Base-by-base conservation (phyloP, 2,797 vertebrate species). In the Huso huso region DNA sequence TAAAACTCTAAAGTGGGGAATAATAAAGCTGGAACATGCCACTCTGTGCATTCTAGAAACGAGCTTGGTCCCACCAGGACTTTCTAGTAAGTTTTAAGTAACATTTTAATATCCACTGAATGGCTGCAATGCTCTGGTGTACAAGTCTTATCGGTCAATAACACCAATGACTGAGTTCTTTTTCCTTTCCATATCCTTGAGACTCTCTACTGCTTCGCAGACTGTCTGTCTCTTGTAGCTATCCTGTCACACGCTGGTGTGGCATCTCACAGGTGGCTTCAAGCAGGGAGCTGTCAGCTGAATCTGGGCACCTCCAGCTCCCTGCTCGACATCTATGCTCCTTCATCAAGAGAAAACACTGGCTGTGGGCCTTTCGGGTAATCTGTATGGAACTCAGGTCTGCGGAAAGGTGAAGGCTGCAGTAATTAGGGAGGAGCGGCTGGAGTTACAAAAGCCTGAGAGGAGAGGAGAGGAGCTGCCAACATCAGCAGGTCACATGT, bases 281-380 rank as follows among this genome's bases (percentile, higher is more conserved):
- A 64, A 51, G 62, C 37, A 52, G 48, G 63, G 52, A 64, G 67
- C 52, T 49, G 48, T 59, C 53, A 59, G 62, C 59, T 64, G n/a
- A 59, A 59, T 37, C 62, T 11, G 49, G 61, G 61, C 67, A 73
- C 81, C 83, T 82, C 85, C 79, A 88, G 75, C 37, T 65, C 80
- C 77, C 75, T 69, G 82, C 75, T 81, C 77, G 72, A 69, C 66
- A 76, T 72, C 82, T 83, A 86, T 86, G 79, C 86, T 76, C 72
- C 3, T 55, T 69, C 62, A 69, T 69, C 67, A 59, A 63, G 52
- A 57, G 67, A 53, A 64, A 69, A 64, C 53, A 59, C 57, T 58
- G 37, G 62, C 67, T 63, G 57, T 64, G 61, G 63, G 67, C 67
- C 61, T 53, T 49, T 62, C 37, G 59, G 60, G 49, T 68, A 68